Conservation (phyloP, 1,140 invertebrate species). For the Leptinotarsa texana region DNA sequence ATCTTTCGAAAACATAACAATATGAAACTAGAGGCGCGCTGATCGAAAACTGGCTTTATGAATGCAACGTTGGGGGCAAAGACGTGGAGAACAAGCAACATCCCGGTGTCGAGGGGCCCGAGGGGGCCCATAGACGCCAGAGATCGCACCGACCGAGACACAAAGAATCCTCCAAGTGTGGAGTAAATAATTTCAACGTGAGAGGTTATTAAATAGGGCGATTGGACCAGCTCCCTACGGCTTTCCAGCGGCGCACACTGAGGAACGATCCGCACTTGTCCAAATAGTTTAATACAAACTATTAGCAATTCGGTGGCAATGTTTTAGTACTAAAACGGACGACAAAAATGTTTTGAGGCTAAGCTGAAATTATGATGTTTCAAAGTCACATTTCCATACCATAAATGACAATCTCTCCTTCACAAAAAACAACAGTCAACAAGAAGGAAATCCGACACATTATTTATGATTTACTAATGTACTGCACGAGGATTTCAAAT, state of each 20-base stretch:
- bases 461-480: too few relatives aligned
- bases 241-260: constrained; percentile 7
- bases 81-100: constrained; percentile 11
- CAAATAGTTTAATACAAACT: not conserved
- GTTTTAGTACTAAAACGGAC: too few relatives aligned
- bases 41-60: not conserved
- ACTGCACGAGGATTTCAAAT: too few relatives aligned
- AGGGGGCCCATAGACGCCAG: constrained; percentile 42
- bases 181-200: constrained; percentile 48
- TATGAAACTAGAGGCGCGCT: not conserved
- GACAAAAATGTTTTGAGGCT: too few relatives aligned
- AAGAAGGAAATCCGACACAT: too few relatives aligned
- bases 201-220: constrained; percentile 46
- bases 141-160: constrained; percentile 46
- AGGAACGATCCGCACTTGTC: not conserved
- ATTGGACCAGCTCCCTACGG: constrained; percentile 34
- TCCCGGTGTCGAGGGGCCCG: constrained; percentile 29
- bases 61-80: not conserved
- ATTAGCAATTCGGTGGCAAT: too few relatives aligned
- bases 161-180: constrained; percentile 48
- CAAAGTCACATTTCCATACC: too few relatives aligned
- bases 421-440: too few relatives aligned
- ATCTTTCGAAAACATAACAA: not conserved
- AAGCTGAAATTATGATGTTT: too few relatives aligned
- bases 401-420: too few relatives aligned